Conservation (phyloP, 2,113 vertebrate genomes). For the Ochotona princeps region DNA sequence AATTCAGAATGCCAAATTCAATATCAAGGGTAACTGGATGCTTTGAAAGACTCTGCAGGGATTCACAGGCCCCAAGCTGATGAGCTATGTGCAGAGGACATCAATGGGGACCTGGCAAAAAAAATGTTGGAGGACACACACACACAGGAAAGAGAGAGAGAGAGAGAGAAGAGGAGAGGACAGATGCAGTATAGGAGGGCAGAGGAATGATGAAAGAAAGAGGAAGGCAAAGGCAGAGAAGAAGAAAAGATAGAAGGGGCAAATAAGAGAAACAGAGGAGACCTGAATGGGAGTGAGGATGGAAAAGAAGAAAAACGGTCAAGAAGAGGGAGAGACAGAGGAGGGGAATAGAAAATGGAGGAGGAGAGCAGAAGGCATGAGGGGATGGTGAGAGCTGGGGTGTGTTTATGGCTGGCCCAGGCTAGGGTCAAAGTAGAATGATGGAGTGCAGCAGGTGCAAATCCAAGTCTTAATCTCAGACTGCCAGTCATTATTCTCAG, state of each 20-base stretch:
- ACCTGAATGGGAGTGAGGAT: background rate
- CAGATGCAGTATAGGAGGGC: too few relatives aligned
- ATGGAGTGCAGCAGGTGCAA: accelerated
- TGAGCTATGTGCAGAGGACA: background rate
- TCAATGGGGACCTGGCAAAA: background rate
- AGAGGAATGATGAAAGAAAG: accelerated
- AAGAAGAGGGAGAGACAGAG: background rate
- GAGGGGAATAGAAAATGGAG: background rate
- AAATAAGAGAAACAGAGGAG: background rate
- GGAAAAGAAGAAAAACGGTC: too few relatives aligned
- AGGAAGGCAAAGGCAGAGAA: accelerated
- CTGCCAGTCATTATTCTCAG: background rate
- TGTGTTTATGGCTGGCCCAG: background rate
- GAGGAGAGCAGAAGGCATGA: background rate
- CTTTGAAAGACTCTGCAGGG: background rate
- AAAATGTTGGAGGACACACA: background rate
- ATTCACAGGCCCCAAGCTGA: background rate
- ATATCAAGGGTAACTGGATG: background rate
- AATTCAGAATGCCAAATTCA: background rate
- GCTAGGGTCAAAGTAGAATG: background rate
- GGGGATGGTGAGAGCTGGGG: background rate
- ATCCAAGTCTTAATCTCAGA: background rate
- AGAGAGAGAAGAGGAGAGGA: background rate
- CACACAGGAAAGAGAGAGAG: background rate
- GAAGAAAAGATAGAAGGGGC: too few relatives aligned